These are phyloP conservation scores for Nothura maculosa DNA, from an alignment of 2,797 vertebrate genomes.

Conservation along the genomic window DNA sequence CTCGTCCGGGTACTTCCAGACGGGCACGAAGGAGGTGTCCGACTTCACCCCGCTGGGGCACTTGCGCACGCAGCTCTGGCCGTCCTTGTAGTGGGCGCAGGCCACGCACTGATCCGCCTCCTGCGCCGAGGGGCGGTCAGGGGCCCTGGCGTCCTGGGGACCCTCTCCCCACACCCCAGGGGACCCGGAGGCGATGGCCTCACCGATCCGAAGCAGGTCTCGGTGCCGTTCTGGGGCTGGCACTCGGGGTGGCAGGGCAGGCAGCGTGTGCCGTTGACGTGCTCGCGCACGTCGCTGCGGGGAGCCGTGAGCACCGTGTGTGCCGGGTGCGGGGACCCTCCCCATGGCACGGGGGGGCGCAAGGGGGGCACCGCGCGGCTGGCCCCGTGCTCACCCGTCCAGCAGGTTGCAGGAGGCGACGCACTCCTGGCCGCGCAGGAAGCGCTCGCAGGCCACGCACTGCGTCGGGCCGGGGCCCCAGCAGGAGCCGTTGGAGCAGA, in stretches of 20 bases:
- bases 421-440: conserved; percentile 90
- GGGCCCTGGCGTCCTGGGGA: accelerated
- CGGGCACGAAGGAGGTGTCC: conserved; percentile 86
- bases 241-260: conserved; percentile 91
- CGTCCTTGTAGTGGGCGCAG: conserved; percentile 89
- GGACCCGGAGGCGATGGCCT: conserved; percentile 48
- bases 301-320: not conserved
- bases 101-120: conserved; percentile 89
- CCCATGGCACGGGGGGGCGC: too few species aligned
- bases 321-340: accelerated
- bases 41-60: conserved; percentile 93
- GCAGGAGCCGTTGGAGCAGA: conserved; percentile 88
- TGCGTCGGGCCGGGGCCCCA: conserved; percentile 93
- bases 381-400: conserved; percentile 84
- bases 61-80: conserved; percentile 86
- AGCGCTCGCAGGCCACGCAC: conserved; percentile 88
- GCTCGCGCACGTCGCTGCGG: conserved; percentile 87
- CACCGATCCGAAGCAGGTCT: conserved; percentile 91
- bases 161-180: too few species aligned
- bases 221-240: conserved; percentile 88
- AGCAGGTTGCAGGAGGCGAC: conserved; percentile 90
- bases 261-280: conserved; percentile 84
- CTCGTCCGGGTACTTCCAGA: conserved; percentile 94
- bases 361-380: too few species aligned
- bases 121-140: conserved; percentile 57